phyloP scores from a whole-genome alignment of 2,797 vertebrate species.

The Phoeniculus purpureus region DNA sequence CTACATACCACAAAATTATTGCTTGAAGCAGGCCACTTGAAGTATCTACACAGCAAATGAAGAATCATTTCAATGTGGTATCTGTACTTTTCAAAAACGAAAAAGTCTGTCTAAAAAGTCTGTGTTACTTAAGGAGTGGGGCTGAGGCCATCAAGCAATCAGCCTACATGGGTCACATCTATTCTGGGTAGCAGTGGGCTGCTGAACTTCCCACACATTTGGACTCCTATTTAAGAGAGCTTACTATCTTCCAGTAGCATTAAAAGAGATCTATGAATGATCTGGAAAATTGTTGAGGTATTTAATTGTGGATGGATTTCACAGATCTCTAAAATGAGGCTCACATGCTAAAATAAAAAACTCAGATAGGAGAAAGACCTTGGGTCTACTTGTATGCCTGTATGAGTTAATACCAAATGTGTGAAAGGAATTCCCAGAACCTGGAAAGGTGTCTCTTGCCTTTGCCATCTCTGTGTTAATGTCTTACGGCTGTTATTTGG shows the following conservation, averaged over 20 bases:
- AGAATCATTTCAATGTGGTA: neutral
- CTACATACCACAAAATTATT: neutral
- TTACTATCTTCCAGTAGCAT: neutral
- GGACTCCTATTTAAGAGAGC: neutral
- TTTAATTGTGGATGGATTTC: neutral
- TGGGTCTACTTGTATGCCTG: neutral
- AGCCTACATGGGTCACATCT: neutral
- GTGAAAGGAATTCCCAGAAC: neutral
- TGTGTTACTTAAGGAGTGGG: neutral
- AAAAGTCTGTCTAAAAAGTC: neutral
- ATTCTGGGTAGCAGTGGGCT: neutral
- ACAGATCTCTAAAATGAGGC: neutral
- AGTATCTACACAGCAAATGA: neutral
- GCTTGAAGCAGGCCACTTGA: neutral
- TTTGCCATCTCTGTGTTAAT: neutral
- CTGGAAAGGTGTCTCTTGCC: neutral
- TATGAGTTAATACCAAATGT: neutral
- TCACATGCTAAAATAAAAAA: neutral
- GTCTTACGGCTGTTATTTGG: neutral
- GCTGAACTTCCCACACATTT: neutral
- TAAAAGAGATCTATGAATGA: neutral
- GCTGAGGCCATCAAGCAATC: neutral
- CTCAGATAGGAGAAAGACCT: neutral
- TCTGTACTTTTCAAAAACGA: neutral
- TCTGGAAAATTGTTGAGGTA: neutral